Conservation (phyloP, 2,113 vertebrate genomes). For the Gopherus flavomarginatus region DNA sequence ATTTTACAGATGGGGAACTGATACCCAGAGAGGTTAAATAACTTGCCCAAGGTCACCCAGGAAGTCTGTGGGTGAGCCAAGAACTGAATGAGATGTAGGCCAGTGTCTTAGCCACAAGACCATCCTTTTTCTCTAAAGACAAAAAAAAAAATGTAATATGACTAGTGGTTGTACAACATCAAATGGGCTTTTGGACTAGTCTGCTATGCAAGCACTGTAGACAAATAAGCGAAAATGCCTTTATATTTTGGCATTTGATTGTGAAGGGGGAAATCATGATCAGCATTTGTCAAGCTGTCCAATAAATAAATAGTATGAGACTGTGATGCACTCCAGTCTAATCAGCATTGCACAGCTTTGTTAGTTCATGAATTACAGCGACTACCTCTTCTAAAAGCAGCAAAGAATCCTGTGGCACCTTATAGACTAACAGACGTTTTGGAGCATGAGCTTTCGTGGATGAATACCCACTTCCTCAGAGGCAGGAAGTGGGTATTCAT, state of each 20-base stretch:
- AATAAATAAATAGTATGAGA: background rate
- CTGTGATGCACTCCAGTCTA: background rate
- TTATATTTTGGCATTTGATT: constrained; percentile 48
- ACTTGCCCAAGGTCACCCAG: background rate
- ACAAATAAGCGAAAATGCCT: constrained; percentile 32
- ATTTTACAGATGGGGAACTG: background rate
- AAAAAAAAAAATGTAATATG: background rate
- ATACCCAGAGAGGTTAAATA: background rate
- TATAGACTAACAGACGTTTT: too few species aligned
- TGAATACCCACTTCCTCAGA: too few species aligned
- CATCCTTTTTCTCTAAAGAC: background rate
- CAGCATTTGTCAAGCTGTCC: constrained; percentile 12
- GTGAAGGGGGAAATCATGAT: constrained; percentile 43
- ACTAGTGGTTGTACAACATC: background rate
- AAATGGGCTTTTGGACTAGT: background rate
- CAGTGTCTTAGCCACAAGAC: background rate
- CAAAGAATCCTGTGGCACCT: too few species aligned
- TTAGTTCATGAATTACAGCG: background rate
- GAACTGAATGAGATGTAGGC: background rate
- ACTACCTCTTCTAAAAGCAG: background rate
- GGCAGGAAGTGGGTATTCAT: too few species aligned
- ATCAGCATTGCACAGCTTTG: background rate
- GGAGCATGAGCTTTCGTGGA: too few species aligned
- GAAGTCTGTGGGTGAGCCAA: background rate
- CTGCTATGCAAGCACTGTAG: background rate